Percentiles rank a stretch among this genome's conserved stretches.
Evolutionary conservation across 2,113 vertebrate species (phyloP).

Genomic region (Corythornis cristatus): DNA sequence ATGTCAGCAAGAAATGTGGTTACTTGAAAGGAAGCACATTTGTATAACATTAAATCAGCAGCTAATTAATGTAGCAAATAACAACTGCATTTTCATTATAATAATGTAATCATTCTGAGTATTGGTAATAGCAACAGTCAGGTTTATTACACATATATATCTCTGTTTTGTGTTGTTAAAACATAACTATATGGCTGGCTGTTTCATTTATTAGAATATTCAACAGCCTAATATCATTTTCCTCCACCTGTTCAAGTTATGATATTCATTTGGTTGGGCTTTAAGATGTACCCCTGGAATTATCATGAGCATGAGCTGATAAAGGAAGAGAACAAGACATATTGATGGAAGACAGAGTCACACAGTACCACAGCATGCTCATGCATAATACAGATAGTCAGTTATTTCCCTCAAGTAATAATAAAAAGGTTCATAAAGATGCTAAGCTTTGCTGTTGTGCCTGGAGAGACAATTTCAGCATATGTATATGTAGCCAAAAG

Average conservation of each 20-base stretch:
- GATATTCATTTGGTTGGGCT: not conserved
- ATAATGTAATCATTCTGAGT: constrained; percentile 3
- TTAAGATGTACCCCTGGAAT: not conserved
- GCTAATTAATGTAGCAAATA: constrained; percentile 58
- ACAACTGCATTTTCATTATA: constrained; percentile 18
- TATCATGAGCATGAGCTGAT: not conserved
- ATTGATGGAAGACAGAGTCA: constrained; percentile 4
- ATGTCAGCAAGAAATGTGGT: constrained; percentile 36
- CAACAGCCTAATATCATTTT: constrained; percentile 4
- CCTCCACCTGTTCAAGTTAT: constrained; percentile 5
- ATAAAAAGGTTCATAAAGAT: not conserved
- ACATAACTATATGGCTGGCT: not conserved
- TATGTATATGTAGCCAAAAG: not conserved
- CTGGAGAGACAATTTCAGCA: not conserved
- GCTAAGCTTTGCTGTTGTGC: not conserved
- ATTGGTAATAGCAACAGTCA: constrained; percentile 19
- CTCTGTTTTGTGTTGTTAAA: constrained; percentile 33
- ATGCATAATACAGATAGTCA: constrained; percentile 9
- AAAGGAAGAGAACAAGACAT: constrained; percentile 7
- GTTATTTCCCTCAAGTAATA: constrained; percentile 28
- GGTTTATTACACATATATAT: constrained; percentile 44
- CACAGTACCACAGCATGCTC: not conserved
- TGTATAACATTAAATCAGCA: constrained; percentile 46
- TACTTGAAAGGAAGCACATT: constrained; percentile 36
- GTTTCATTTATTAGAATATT: constrained; percentile 16